These are phyloP conservation scores for Amyelois transitella DNA, from an alignment of 1,140 invertebrate species.

Conservation along the genomic window DNA sequence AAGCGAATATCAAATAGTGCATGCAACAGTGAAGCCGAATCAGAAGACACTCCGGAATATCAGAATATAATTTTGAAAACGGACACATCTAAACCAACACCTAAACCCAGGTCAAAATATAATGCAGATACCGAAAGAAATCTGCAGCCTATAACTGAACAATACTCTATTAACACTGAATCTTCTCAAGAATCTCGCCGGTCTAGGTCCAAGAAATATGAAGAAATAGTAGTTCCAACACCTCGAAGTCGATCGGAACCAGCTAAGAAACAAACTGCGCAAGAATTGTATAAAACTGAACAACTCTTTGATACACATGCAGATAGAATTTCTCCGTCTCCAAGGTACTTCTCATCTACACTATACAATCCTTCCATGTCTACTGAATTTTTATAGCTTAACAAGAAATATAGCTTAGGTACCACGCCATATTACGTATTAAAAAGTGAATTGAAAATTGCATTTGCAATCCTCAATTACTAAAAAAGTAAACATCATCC, in stretches of 20 bases:
- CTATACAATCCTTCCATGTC: too few species aligned
- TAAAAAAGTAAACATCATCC: too few species aligned
- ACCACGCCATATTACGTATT: too few species aligned
- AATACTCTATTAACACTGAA: constrained; percentile 19
- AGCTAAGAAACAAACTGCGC: constrained; percentile 20
- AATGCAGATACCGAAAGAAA: constrained; percentile 23
- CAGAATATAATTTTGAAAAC: constrained; percentile 50
- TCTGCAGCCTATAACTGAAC: constrained; percentile 48
- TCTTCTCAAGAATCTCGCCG: constrained; percentile 17
- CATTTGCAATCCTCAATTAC: too few species aligned
- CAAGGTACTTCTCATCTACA: constrained; percentile 4
- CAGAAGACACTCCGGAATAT: constrained; percentile 55
- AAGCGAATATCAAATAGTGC: constrained; percentile 55
- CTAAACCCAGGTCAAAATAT: constrained; percentile 45
- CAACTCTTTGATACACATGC: constrained; percentile 2
- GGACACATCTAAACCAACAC: constrained; percentile 42
- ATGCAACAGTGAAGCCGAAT: constrained; percentile 59
- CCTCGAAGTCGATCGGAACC: constrained; percentile 44
- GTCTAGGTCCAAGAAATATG: constrained; percentile 25
- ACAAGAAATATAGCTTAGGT: too few species aligned
- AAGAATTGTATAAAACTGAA: background rate
- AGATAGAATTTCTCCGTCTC: constrained; percentile 8
- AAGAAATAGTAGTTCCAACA: constrained; percentile 13
- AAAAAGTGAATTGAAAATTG: too few species aligned
- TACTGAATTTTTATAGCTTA: too few species aligned